Evolutionary conservation across 2,797 vertebrate genomes (phyloP), one percentile per base, ranked within the genome.

Genomic region (Aselliscus stoliczkanus): DNA sequence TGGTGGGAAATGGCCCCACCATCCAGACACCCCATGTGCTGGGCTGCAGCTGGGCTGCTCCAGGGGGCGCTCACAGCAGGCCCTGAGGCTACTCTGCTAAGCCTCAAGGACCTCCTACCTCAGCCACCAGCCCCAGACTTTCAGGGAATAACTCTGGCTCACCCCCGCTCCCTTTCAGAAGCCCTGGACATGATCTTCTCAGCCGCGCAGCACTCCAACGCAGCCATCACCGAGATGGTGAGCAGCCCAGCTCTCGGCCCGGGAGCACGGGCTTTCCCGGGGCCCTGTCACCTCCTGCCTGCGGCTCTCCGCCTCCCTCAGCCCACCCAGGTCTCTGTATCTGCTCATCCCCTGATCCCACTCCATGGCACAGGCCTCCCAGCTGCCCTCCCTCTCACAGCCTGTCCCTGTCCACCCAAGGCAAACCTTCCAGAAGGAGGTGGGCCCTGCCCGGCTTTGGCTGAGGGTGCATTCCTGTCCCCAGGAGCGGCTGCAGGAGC

Each of bases 131-230:
- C 29, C 31, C 62, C 75, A 1, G 5, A 0, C 5, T 47, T 12
- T 52, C 58, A 50, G n/a, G 50, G 27, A 27, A 0, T 96, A 64
- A 93, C 62, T 50, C 69, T 54, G 5, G 31, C 54, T n/a, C 54
- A 56, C 21, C 2, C 37, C 34, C 79, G 4, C 31, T 15, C 12
- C 75, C 79, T 76, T 77, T 67, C 98, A 99, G 99, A 99, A 95
- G 99, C 99, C 17, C 98, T 99, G 86, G 97, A 99, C 97, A 98
- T 98, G 76, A 99, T 99, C 97, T 99, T 99, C 97, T 99, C 98
- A 80, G 99, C 99, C 2, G 99, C 99, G 39, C 99, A 98, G 29
- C 99, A 99, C 97, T 99, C 99, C 14, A 99, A 99, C 14, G 98
- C 98, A 12, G 99, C 99, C 98, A 99, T 99, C 37, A 98, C 98